Base-by-base conservation (phyloP, 2,888 invertebrate genomes). In the Athalia cordata region DNA sequence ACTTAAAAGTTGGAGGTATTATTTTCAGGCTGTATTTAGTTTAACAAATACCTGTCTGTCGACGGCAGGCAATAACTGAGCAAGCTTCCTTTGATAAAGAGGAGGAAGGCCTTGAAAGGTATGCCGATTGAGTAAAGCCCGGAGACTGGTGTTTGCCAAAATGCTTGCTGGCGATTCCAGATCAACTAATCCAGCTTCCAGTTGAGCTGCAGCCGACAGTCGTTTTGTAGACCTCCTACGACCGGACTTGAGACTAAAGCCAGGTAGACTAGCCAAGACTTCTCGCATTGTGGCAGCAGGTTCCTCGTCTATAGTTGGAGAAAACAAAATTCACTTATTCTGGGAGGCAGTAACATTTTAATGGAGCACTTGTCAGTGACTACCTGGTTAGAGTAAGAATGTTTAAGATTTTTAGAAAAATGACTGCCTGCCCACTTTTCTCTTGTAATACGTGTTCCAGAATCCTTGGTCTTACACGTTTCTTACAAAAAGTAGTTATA, bases 141-240 rank as follows among this genome's bases (percentile, higher is more conserved):
- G 93, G 83, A 99, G 93, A 91, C 98, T 98, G 67, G 97, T 97
- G 88, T 96, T 96, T 77, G 97, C 96, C 88, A 99, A 93, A 87
- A 99, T 97, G 76, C 98, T 98, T 88, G 98, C 98, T 29, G 98
- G 98, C 62, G 98, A 98, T 91, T 98, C 98, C 86, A 99, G 92
- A 91, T 99, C 98, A 83, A 99, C 96, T 89, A 96, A 96, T 76
- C 98, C 98, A 91, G 98, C 97, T 87, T 97, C 97, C 81, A 98
- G 92, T 91, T 98, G 98, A 81, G 98, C 98, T 65, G 98, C 97
- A 80, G 96, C 95, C 57, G 97, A 97, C 83, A 97, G 91, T 89
- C 96, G 96, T 88, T 97, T 96, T 80, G 95, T 94, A 81, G 95
- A 95, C 80, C 95, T 92, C 89, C 96, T 95, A 79, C 95, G 91